Conservation (phyloP, 2,113 vertebrate species). For the Aplodontia rufa region DNA sequence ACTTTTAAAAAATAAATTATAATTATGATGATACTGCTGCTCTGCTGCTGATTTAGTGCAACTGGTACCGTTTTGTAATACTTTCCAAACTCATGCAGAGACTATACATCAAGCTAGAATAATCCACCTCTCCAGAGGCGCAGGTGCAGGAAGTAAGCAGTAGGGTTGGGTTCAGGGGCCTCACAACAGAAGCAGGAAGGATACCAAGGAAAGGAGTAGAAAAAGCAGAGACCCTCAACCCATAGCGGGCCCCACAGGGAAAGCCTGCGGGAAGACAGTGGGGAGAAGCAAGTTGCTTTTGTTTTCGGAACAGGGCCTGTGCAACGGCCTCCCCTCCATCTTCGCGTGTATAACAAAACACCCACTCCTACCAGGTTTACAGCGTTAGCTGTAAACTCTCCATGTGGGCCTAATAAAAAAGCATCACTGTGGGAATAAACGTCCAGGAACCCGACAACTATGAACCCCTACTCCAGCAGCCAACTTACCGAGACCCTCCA, state of each 20-base stretch:
- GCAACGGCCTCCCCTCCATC: not conserved
- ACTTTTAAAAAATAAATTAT: not conserved
- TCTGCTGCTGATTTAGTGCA: not conserved
- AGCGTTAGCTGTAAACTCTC: too few relatives aligned
- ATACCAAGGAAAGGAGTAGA: rapidly evolving
- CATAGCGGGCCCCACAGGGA: rapidly evolving
- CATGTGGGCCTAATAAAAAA: not conserved
- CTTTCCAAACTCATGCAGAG: not conserved
- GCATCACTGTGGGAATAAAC: not conserved
- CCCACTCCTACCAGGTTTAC: not conserved
- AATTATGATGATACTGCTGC: not conserved
- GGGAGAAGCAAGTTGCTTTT: not conserved
- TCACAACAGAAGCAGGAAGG: not conserved
- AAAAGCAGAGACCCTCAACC: not conserved
- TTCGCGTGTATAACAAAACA: not conserved
- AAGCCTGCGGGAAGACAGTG: not conserved
- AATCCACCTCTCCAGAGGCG: not conserved
- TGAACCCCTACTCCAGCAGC: not conserved
- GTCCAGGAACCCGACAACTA: not conserved
- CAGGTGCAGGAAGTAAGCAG: too few relatives aligned
- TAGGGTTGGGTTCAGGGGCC: not conserved
- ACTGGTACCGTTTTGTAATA: not conserved
- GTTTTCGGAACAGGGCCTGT: not conserved
- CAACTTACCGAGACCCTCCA: slow-evolving; percentile 71
- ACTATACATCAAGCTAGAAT: not conserved